Base-by-base conservation (phyloP, 2,797 vertebrate species). In the Eulemur mongoz region DNA sequence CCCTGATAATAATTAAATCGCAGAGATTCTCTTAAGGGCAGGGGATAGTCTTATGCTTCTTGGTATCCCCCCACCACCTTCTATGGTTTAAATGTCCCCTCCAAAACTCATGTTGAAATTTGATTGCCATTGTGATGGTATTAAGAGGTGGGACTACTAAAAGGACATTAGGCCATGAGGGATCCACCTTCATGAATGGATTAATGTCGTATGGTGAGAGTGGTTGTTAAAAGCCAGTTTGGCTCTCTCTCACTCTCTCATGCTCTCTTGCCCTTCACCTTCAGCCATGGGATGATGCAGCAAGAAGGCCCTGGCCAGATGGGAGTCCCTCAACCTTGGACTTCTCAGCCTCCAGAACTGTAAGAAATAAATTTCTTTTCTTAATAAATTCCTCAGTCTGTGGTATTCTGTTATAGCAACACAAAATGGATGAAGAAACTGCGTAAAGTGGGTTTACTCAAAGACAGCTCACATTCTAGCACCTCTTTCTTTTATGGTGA, bases 401-500 rank as follows among this genome's bases (percentile, higher is more conserved):
- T 54, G 32, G 32, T 35, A 54, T 25, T 79, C 50, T 54, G 50
- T 27, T 35, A 78, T 8, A 38, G 50, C n/a, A 38, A 79, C 76
- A 79, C 14, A 79, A 54, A 38, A 79, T 54, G 12, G 13, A 27
- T 50, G 35, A 79, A 79, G 22, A 17, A 23, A 54, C 50, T n/a
- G 50, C 22, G 20, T 86, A 70, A 94, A 78, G 5, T 43, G n/a
- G 25, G 20, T 80, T 87, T 89, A 83, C 83, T 75, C 30, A 90
- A 86, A 91, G 17, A 32, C 57, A 79, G 25, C 3, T 57, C n/a
- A 87, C 54, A 82, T 40, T 75, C 25, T 27, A 92, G 48, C 7
- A 52, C 25, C 48, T 76, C n/a, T 63, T 76, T 89, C 82, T 96
- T 95, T 91, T 59, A 57, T n/a, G 90, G 50, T 88, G 57, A 90